These are phyloP conservation scores for Leptarthrus brevirostris DNA, from an alignment of 2,888 invertebrate species.

Conservation along the genomic window DNA sequence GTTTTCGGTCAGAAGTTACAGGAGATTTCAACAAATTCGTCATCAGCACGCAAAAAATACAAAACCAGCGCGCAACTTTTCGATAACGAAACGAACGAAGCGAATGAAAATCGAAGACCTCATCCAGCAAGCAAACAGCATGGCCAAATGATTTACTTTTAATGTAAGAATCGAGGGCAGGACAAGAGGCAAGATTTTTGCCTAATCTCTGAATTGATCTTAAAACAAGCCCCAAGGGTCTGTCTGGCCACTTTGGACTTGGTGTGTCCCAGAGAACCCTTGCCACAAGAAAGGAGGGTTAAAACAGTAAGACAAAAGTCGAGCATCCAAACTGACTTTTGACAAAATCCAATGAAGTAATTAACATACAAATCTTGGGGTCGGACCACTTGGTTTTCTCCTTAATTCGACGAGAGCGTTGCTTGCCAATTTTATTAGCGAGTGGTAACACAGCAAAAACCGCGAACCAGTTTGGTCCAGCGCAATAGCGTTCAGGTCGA, in stretches of 20 bases:
- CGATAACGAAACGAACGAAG: slow-evolving; percentile 1
- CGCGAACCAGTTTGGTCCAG: slow-evolving; percentile 29
- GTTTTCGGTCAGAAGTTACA: slow-evolving; percentile 41
- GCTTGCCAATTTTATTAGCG: not conserved
- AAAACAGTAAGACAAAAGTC: slow-evolving; percentile 4
- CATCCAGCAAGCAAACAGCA: not conserved
- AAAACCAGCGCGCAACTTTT: slow-evolving; percentile 11
- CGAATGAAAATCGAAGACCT: not conserved
- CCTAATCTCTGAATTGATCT: slow-evolving; percentile 31
- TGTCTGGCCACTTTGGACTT: slow-evolving; percentile 10
- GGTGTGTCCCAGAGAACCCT: not conserved
- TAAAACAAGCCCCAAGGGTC: slow-evolving; percentile 17
- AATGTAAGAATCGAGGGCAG: slow-evolving; percentile 6
- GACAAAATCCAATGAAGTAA: slow-evolving; percentile 42
- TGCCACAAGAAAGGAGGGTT: not conserved
- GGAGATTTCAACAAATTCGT: slow-evolving; percentile 45
- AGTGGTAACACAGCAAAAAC: slow-evolving; percentile 17
- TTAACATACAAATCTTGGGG: slow-evolving; percentile 38
- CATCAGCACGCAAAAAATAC: slow-evolving; percentile 44
- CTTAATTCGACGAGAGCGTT: slow-evolving; percentile 29
- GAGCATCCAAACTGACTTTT: slow-evolving; percentile 37
- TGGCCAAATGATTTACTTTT: slow-evolving; percentile 38
- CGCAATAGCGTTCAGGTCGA: too few relatives aligned
- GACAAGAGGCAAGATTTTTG: not conserved
- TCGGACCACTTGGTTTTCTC: not conserved